Evolutionary conservation across 2,888 invertebrate species (phyloP), one percentile per base, ranked within the genome.

Genomic region (Tetanocera ferruginea): DNA sequence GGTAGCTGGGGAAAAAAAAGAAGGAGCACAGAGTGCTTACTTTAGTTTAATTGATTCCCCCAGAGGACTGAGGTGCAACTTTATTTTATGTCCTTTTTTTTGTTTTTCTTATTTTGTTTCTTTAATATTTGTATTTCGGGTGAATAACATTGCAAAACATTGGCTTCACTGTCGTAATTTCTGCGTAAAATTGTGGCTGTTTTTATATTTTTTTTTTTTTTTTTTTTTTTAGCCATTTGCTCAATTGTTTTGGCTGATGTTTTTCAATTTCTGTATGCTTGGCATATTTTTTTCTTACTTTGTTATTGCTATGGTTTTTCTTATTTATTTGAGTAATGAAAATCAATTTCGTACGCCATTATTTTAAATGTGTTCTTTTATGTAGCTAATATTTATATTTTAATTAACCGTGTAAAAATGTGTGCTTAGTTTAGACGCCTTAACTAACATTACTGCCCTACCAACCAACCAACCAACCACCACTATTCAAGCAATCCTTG

Each of bases 31-130:
- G 43, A 34, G 31, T 51, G 51, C 25, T 25, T 51, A 34, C 69
- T 28, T 69, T 69, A 49, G 69, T 69, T 69, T 69, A 69, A 69
- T 69, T 69, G 51, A 69, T 69, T 69, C 69, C 69, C 69, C 69
- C 51, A 49, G 69, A 69, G 69, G 51, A n/a, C 51, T 23, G 34
- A 51, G 51, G 69, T 25, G 69, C 25, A 34, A 51, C 17, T 51
- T 49, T 69, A 25, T 49, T 69, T 28, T 23, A 17, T 25, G n/a
- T 51, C 14, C 19, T 69, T 2, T 64, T 64, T 23, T 62, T 62
- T 28, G 9, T 28, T 55, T 23, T 25, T 67, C 37, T n/a, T 19
- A 1, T 34, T 67, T 37, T 31, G 17, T 34, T 34, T 67, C 17
- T 49, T 17, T 43, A 43, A 6, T 17, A 25, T 69, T 69, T 49